A percentile compares a stretch with the other conserved stretches of the same genome.
phyloP scores from a whole-genome alignment of 2,797 vertebrate species.

The Periophthalmus magnuspinnatus region DNA sequence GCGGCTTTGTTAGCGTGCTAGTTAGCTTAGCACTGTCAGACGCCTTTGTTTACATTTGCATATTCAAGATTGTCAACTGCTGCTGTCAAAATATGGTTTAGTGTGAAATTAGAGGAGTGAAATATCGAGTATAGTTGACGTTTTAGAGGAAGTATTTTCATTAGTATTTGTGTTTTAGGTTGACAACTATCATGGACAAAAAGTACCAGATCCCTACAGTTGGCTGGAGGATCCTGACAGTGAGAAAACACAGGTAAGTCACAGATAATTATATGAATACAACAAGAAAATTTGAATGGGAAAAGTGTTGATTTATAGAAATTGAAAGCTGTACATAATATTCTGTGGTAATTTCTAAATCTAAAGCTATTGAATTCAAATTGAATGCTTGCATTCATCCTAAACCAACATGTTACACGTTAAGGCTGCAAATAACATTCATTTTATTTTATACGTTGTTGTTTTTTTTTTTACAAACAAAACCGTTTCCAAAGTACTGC shows the following conservation, averaged over 20 bases:
- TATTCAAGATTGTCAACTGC: not conserved
- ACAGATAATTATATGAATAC: not conserved
- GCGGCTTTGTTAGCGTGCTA: slow-evolving; percentile 72
- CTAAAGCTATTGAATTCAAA: too few species aligned
- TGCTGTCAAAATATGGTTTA: not conserved
- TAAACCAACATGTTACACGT: too few species aligned
- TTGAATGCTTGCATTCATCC: too few species aligned
- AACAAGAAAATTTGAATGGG: not conserved
- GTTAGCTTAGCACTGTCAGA: slow-evolving; percentile 46
- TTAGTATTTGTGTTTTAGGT: slow-evolving; percentile 71
- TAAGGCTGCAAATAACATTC: too few species aligned
- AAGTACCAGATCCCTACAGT: slow-evolving; percentile 89
- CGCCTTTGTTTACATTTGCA: slow-evolving; percentile 23
- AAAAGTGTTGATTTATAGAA: not conserved
- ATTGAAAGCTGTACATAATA: not conserved
- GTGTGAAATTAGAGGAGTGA: not conserved
- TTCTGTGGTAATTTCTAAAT: too few species aligned
- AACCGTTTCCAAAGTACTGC: too few species aligned
- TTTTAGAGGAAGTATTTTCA: not conserved
- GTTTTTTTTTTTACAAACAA: too few species aligned
- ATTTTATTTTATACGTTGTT: too few species aligned
- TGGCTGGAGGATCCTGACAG: slow-evolving; percentile 98
- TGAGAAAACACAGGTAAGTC: slow-evolving; percentile 91
- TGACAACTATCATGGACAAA: slow-evolving; percentile 87
- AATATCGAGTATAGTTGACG: not conserved